A percentile compares a stretch with the other conserved stretches of the same genome.
These are phyloP conservation scores for Sussaba pulchella DNA, from an alignment of 2,888 invertebrate genomes.

Conservation along the genomic window DNA sequence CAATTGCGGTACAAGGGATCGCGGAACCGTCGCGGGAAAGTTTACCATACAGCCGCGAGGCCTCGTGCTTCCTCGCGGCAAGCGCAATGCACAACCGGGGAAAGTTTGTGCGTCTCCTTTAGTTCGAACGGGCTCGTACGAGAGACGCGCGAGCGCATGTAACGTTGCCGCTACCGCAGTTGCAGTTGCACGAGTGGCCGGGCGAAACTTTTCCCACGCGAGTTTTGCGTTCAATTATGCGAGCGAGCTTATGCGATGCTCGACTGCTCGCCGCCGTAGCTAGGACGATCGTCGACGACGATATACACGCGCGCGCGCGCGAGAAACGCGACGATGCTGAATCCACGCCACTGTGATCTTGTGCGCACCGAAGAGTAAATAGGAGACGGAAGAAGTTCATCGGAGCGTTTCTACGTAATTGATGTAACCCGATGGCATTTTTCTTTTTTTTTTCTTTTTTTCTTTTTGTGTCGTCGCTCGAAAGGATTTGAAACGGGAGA, in stretches of 20 bases:
- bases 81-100: constrained; percentile 23
- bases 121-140: constrained; percentile 4
- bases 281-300: constrained; percentile 33
- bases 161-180: constrained; percentile 10
- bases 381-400: constrained; percentile 52
- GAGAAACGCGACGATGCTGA: constrained; percentile 29
- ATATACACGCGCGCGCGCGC: constrained; percentile 1
- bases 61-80: constrained; percentile 4
- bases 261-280: constrained; percentile 25
- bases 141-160: not conserved
- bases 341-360: not conserved
- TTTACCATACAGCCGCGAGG: constrained; percentile 17
- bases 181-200: constrained; percentile 23
- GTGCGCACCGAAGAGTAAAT: constrained; percentile 36
- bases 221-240: constrained; percentile 66
- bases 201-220: constrained; percentile 65
- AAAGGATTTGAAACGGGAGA: constrained; percentile 27
- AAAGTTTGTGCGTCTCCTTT: constrained; percentile 56
- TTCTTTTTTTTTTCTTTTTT: constrained; percentile 20
- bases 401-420: constrained; percentile 56
- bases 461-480: not conserved
- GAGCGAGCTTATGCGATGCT: constrained; percentile 31
- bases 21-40: constrained; percentile 41
- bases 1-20: not conserved
- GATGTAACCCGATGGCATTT: constrained; percentile 52